Evolutionary conservation across 2,113 vertebrate species (phyloP), one percentile per base, ranked within the genome.

Genomic region (Sciurus niger): DNA sequence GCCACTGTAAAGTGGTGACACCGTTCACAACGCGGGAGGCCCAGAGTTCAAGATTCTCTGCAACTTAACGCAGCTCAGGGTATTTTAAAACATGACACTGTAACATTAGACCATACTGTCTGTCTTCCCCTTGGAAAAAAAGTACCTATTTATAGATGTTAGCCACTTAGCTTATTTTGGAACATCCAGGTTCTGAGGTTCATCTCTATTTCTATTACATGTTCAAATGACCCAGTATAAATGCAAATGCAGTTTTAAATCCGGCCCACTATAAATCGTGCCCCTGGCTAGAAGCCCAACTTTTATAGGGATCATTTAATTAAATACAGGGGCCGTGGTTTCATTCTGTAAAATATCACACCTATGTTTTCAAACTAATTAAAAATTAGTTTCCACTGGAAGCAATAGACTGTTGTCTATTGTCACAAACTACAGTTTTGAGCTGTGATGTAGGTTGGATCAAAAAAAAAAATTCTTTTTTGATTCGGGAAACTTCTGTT

Each of bases 251-350:
- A 82, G 55, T 95, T 90, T 95, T 84, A 89, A 90, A 89, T 37
- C 48, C 18, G 24, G 94, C 43, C 94, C 65, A 55, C 86, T 63
- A 91, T 97, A 93, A 94, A 96, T 93, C 89, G 86, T 84, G 95
- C 97, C 86, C 43, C 65, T 73, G 96, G 95, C 84, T 91, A 91
- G 89, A 94, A 94, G 78, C 28, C 89, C 63, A 83, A 77, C 93
- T 96, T 97, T 96, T 96, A 97, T 91, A 89, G 96, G 95, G 95
- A 92, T 96, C 89, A 90, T 96, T 96, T 97, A 97, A 97, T 97
- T 97, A 97, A 97, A 97, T 84, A 90, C 55, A 84, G 82, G 96
- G 95, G 86, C 97, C 95, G 82, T n/a, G 89, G 80, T 74, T 95
- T 93, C 91, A 89, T 84, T 90, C 87, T 95, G 86, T 89, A 93